Percentiles rank a stretch among this genome's conserved stretches.
Evolutionary conservation across 2,113 vertebrate genomes (phyloP).

Genomic region (Onychostruthus taczanowskii): DNA sequence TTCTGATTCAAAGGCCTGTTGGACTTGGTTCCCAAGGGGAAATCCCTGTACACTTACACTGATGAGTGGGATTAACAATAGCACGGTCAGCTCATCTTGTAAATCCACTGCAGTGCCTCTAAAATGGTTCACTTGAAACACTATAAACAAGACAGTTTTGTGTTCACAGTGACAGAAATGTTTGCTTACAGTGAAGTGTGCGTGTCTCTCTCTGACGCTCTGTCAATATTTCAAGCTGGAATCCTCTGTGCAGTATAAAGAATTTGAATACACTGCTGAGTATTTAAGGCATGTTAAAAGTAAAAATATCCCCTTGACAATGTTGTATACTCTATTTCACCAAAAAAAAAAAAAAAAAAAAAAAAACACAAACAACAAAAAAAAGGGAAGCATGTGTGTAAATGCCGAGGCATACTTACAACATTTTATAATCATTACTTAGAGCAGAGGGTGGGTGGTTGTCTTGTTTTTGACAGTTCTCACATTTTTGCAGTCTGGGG

Average conservation of each 20-base stretch:
- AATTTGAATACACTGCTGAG: not conserved
- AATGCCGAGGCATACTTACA: not conserved
- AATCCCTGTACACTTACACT: not conserved
- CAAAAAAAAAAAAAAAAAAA: not conserved
- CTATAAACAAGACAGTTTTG: not conserved
- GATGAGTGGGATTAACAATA: not conserved
- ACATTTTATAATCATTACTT: not conserved
- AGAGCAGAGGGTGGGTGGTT: not conserved
- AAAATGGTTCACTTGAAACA: not conserved
- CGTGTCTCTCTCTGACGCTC: accelerated
- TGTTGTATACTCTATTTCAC: not conserved
- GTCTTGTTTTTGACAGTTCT: not conserved
- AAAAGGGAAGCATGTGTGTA: not conserved
- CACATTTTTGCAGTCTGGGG: not conserved
- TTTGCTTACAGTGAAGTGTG: not conserved
- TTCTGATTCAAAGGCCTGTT: not conserved
- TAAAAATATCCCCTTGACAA: not conserved
- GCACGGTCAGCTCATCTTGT: not conserved
- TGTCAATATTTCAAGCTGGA: not conserved
- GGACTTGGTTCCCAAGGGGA: not conserved
- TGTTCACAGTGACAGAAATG: not conserved
- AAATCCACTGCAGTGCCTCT: not conserved
- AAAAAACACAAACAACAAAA: too few relatives aligned
- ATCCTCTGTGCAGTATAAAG: not conserved
- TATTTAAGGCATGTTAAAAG: not conserved